Base-by-base conservation (phyloP, 2,888 invertebrate genomes). In the Vanessa cardui region DNA sequence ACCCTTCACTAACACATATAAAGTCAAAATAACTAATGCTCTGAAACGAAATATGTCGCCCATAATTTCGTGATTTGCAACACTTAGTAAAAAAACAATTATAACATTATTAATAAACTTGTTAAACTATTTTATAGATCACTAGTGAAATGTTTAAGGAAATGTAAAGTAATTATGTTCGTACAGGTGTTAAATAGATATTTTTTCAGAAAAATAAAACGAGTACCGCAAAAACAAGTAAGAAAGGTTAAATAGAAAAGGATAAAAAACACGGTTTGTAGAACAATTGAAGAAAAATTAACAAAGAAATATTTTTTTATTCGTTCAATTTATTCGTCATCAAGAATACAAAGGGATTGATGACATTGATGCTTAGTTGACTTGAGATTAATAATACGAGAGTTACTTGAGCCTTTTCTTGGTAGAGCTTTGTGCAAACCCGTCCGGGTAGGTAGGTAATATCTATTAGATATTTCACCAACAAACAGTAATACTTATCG, bases 161-260 rank as follows among this genome's bases (percentile, higher is more conserved):
- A 56, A 33, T 33, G 15, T 33, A 56, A 4, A n/a, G n/a, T 8
- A 33, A 56, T 56, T 0, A 67, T 63, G 18, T 61, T 56, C 45
- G 9, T 8, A 58, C 66, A 69, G 60, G 56, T 60, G 44, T 52
- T 69, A 65, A 49, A 45, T 50, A 49, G 18, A 12, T 18, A 7
- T 18, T 39, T 39, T 8, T 16, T 9, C 31, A 20, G 18, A 33
- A 39, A 20, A 60, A 56, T 58, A 62, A 69, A 54, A 54, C 26
- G 8, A 26, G 0, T 26, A 21, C 1, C 21, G 20, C 9, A 50
- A 12, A 50, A 21, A 21, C 50, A 21, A 50, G 20, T 50, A 21
- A 21, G 50, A 50, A 26, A 20, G 1, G 15, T 12, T 15, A 21
- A 21, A 5, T 58, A n/a, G 46, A 58, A 64, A 49, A 39, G 9